Base-by-base conservation (phyloP, 2,888 invertebrate species). In the Leptopilina drosophilae region DNA sequence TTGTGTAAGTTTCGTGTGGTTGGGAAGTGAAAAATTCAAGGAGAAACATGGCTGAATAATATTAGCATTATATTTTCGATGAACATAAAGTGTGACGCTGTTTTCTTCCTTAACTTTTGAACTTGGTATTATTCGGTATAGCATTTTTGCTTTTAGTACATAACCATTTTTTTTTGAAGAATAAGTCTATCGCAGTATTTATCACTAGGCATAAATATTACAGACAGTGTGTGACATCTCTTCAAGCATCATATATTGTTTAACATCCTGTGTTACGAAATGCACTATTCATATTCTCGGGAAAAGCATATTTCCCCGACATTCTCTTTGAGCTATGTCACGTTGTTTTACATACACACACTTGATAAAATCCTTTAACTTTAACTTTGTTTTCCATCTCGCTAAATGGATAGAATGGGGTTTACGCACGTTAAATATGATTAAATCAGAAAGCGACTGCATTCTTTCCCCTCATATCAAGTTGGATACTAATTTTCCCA, bases 311-410 rank as follows among this genome's bases (percentile, higher is more conserved):
- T 73, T 14, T 73, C 20, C 3, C 49, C 49, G 9, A 12, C 20
- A 20, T 67, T 49, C 49, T 49, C 33, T 73, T 8, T 33, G 26
- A 12, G n/a, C 8, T 14, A 73, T 33, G 53, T 56, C 69, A 73
- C 49, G 26, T 56, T 73, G 53, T 26, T 73, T 73, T 73, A 56
- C 56, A 56, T 33, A 26, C 14, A 26, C 14, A 73, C 20, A 26
- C n/a, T 56, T 73, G 69, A 73, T 73, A 73, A 73, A 56, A 40
- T 73, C 53, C 66, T 53, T 73, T 56, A 73, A 20, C 69, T 14
- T 56, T 56, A 73, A 20, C 69, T 14, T 56, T n/a, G 53, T 33
- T 56, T 73, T 56, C 26, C 33, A 53, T 66, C 42, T 66, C n/a
- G 26, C 53, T 56, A 33, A 73, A 73, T 26, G 53, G 33, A 73